These are phyloP conservation scores for Epirrita christyi DNA, from an alignment of 2,888 invertebrate species.

Conservation along the genomic window DNA sequence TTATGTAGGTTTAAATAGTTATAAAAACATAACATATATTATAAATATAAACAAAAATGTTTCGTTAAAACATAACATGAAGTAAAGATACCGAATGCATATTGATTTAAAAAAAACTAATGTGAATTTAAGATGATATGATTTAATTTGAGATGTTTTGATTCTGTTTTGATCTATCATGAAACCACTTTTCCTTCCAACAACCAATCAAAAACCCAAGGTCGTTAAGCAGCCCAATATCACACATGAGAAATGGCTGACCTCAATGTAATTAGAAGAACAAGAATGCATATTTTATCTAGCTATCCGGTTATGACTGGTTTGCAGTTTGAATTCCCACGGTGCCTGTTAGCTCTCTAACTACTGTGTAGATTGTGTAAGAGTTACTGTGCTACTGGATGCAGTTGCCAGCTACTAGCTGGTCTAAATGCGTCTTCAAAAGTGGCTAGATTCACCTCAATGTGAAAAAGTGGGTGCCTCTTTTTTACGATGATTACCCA, in stretches of 20 bases:
- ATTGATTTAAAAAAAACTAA: too few species aligned
- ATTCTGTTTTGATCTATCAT: neutral
- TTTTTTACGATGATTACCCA: too few species aligned
- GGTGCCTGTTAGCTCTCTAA: conserved; percentile 42
- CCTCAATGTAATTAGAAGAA: conserved; percentile 43
- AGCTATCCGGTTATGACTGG: conserved; percentile 39
- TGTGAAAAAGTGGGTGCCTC: too few species aligned
- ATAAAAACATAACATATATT: too few species aligned
- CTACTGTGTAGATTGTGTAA: conserved; percentile 34
- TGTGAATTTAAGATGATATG: too few species aligned
- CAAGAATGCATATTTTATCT: conserved; percentile 42
- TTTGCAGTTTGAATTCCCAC: conserved; percentile 40
- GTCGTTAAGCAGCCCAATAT: conserved; percentile 36
- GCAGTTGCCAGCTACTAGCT: conserved; percentile 18
- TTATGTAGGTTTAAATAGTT: too few species aligned
- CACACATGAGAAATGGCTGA: conserved; percentile 39
- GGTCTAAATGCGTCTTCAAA: neutral
- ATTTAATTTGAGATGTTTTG: too few species aligned
- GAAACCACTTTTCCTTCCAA: conserved; percentile 21
- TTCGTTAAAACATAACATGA: too few species aligned
- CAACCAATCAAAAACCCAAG: conserved; percentile 23
- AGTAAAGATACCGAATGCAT: too few species aligned
- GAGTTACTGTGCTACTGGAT: conserved; percentile 21
- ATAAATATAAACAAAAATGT: too few species aligned
- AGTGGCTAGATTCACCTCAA: conserved; percentile 7